Percentiles rank a stretch among this genome's conserved stretches.
Evolutionary conservation across 2,888 invertebrate genomes (phyloP).

Genomic region (Ormia ochracea): DNA sequence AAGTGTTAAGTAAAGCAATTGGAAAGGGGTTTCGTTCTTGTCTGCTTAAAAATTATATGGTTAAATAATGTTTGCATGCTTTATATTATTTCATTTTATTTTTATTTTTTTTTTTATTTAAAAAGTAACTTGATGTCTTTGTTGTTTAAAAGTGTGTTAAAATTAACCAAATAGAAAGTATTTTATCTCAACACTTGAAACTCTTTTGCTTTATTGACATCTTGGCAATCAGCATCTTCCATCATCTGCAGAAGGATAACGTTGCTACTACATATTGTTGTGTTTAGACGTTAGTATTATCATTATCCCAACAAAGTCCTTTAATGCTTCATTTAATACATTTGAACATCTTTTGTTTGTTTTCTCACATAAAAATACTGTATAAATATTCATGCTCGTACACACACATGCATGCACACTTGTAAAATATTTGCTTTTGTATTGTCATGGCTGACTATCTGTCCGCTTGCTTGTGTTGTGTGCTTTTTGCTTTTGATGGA

Average conservation of each 20-base stretch:
- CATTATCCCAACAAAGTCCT: slow-evolving; percentile 64
- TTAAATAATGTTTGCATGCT: not conserved
- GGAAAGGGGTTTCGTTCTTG: slow-evolving; percentile 3
- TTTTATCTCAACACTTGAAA: slow-evolving; percentile 32
- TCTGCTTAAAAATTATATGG: not conserved
- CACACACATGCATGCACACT: not conserved
- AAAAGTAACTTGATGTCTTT: slow-evolving; percentile 47
- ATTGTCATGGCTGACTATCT: slow-evolving; percentile 6
- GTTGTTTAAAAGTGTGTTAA: slow-evolving; percentile 27
- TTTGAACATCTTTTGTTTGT: slow-evolving; percentile 66
- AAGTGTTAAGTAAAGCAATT: slow-evolving; percentile 28
- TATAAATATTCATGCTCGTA: slow-evolving; percentile 9
- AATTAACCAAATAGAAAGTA: slow-evolving; percentile 43
- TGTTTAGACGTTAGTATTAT: slow-evolving; percentile 49
- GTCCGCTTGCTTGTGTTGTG: slow-evolving; percentile 1
- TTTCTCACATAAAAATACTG: not conserved
- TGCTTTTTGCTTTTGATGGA: slow-evolving; percentile 64
- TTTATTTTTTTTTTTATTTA: slow-evolving; percentile 11
- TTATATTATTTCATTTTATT: too few species aligned
- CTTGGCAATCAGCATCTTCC: slow-evolving; percentile 35
- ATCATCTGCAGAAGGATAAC: slow-evolving; percentile 30
- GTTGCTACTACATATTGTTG: slow-evolving; percentile 22
- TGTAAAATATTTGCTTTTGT: slow-evolving; percentile 15
- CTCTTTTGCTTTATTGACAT: slow-evolving; percentile 15
- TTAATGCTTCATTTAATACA: slow-evolving; percentile 75